Base-by-base conservation (phyloP, 2,113 vertebrate species). In the Mustela lutreola region DNA sequence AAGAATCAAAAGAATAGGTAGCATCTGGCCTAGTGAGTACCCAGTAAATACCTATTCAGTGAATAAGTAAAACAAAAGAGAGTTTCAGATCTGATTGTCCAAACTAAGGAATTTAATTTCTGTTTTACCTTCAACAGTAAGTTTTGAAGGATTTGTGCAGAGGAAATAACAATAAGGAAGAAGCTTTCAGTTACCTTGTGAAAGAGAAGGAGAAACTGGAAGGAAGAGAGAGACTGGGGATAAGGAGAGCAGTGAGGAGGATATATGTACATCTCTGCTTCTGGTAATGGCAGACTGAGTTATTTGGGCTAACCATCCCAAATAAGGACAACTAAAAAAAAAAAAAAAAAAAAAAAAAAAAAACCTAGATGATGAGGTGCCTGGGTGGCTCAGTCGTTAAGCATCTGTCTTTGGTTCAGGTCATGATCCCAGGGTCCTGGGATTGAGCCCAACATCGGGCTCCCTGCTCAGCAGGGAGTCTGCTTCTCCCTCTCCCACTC, bases 71-170 rank as follows among this genome's bases (percentile, higher is more conserved):
- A 80, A 6, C 31, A 89, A 89, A 91, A 85, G 80, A 62, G 11
- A 62, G 6, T 42, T 71, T 76, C 10, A 22, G 19, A n/a, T 24
- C 42, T 63, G 11, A 48, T 45, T 86, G 16, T 82, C 24, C 16
- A 89, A 92, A 89, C 36, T 79, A 62, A 70, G 58, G n/a, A 76
- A 81, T 76, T 81, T 76, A 7, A 80, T 89, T 89, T 86, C 53
- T 76, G n/a, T 73, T 78, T 89, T 48, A 92, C 12, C 82, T 26
- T 73, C 19, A 22, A 39, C 5, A 15, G 12, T 21, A 82, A 60
- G 9, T 94, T 83, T 91, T 60, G 60, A 86, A 62, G 56, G 33
- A 87, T 83, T 83, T 67, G 28, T 82, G 15, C 28, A 71, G n/a
- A 31, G 58, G 50, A 85, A 76, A 87, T 82, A 28, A 60, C 26